Percentiles rank a stretch among this genome's conserved stretches.
phyloP scores from a whole-genome alignment of 2,113 vertebrate species.

The Proterorhinus semilunaris region DNA sequence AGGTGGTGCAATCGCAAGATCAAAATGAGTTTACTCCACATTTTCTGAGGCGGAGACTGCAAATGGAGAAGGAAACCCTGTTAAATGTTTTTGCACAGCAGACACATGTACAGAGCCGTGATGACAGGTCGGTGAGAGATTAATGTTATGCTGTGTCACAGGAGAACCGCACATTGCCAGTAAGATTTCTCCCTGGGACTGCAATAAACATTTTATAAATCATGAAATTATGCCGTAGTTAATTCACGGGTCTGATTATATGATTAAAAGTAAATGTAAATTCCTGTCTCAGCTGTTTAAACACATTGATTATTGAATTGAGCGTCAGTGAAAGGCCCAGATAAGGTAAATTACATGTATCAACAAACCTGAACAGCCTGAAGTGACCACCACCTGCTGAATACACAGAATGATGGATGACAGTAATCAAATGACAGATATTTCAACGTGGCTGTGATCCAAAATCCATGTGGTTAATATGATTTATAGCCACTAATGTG shows the following conservation, averaged over 20 bases:
- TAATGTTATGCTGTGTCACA: conserved; percentile 30
- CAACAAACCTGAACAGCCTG: conserved; percentile 3
- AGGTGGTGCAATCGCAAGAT: conserved; percentile 31
- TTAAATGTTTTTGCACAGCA: conserved; percentile 38
- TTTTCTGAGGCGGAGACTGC: conserved; percentile 14
- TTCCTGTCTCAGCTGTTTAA: conserved; percentile 8
- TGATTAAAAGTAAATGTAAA: conserved; percentile 7
- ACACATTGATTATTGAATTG: conserved; percentile 6
- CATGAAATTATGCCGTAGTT: not conserved
- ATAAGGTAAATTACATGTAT: conserved; percentile 5
- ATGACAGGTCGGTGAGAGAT: conserved; percentile 37
- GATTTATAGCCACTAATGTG: conserved; percentile 2
- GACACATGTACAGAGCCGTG: conserved; percentile 10
- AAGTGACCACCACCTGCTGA: conserved; percentile 7
- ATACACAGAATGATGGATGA: not conserved
- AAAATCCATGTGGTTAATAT: not conserved
- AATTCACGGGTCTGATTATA: conserved; percentile 1
- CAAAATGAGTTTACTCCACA: conserved; percentile 32
- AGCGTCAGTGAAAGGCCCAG: not conserved
- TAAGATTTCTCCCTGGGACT: not conserved
- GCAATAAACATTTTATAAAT: not conserved
- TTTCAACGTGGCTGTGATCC: not conserved
- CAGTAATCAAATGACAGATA: conserved; percentile 7
- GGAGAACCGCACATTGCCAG: not conserved
- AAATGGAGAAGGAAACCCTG: conserved; percentile 32